Evolutionary conservation across 2,113 vertebrate species (phyloP).

Genomic region (Dasyurus viverrinus): DNA sequence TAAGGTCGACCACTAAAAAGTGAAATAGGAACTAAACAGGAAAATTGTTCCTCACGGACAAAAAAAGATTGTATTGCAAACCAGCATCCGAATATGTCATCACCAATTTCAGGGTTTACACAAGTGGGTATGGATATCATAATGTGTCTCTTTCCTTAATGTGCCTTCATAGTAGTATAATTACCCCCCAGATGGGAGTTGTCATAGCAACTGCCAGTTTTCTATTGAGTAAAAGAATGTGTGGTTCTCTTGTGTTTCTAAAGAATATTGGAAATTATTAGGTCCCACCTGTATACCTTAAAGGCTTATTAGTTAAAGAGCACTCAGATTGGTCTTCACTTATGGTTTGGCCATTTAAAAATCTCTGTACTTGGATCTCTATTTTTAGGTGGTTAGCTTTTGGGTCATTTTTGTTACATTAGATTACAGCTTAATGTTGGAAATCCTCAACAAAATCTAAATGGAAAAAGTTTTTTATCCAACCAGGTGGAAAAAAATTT

Average conservation of each 20-base stretch:
- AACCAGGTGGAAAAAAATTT: not conserved
- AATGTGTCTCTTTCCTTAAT: constrained; percentile 27
- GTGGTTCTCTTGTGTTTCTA: not conserved
- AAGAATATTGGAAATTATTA: constrained; percentile 5
- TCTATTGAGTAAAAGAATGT: constrained; percentile 13
- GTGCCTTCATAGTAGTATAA: constrained; percentile 15
- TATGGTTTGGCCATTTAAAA: not conserved
- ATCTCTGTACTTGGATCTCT: not conserved
- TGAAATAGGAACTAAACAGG: not conserved
- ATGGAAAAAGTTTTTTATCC: not conserved
- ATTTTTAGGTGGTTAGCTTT: not conserved
- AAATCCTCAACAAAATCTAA: not conserved
- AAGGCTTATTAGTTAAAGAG: not conserved
- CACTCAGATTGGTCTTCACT: not conserved
- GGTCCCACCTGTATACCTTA: not conserved
- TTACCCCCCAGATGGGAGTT: not conserved
- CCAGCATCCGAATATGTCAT: constrained; percentile 54
- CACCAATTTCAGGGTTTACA: constrained; percentile 47
- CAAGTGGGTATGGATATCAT: constrained; percentile 10
- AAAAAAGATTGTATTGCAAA: constrained; percentile 54
- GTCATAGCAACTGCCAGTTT: not conserved
- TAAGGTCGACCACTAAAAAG: constrained; percentile 30
- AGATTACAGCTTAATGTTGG: not conserved
- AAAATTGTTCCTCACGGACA: constrained; percentile 44
- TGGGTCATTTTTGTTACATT: not conserved